Evolutionary conservation across 2,888 invertebrate genomes (phyloP), one percentile per base, ranked within the genome.

Genomic region (Stenodera caucasica): DNA sequence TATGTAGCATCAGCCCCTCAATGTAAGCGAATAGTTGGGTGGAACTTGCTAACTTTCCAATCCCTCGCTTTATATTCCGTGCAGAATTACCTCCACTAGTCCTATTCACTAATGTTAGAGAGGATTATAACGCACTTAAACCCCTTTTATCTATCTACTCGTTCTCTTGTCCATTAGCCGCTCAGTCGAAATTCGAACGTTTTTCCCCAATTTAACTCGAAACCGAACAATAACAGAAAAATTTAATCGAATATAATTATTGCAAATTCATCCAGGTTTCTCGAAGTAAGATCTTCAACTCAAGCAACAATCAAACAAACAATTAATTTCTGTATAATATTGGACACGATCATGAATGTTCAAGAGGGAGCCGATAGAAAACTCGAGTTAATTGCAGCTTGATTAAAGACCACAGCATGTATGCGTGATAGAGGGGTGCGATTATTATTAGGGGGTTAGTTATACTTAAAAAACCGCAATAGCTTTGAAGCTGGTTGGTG

Each of bases 61-160:
- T 68, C 69, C 70, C 66, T 60, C 65, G 65, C 64, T 67, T 67
- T 67, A 65, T 67, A 66, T 63, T 50, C 53, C 49, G 62, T 49
- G 55, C 64, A 65, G 67, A 65, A 64, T 64, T 65, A 69, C 67
- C 65, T 65, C 66, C 49, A 51, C 50, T 49, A 61, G 53, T 53
- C 61, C 70, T 70, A 75, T 76, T 78, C 77, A 76, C 76, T 76
- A 73, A 77, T 76, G 77, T 75, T 77, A 73, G 74, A 72, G 68
- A 71, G 73, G 79, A 78, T 79, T 79, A 79, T 78, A 78, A 78
- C 76, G 76, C 78, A 78, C 78, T 78, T 77, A 78, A 77, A 78
- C 73, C 75, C 75, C 77, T 76, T 75, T 75, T 72, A 75, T 75
- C 73, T 72, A 69, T 71, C 70, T 66, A 67, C 64, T 70, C 71